Conservation (phyloP, 1,140 invertebrate species). For the Eumaeus atala region DNA sequence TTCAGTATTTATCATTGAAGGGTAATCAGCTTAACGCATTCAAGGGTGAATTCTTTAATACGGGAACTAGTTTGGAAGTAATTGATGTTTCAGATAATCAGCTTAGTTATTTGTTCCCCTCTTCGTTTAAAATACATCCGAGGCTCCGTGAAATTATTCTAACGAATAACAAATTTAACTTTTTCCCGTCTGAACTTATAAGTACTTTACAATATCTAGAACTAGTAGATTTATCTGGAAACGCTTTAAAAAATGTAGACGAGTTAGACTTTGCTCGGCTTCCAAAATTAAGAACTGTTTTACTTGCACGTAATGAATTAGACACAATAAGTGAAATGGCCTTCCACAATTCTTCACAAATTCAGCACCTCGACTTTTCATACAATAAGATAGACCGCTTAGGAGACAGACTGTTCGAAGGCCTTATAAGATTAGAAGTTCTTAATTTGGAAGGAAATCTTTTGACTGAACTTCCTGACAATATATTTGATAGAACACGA, state of each 20-base stretch:
- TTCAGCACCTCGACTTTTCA: conserved; percentile 86
- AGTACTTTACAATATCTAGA: conserved; percentile 83
- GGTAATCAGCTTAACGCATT: conserved; percentile 84
- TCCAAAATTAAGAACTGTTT: conserved; percentile 79
- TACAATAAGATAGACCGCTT: conserved; percentile 84
- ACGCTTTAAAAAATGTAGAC: conserved; percentile 84
- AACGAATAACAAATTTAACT: conserved; percentile 84
- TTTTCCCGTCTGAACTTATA: conserved; percentile 88
- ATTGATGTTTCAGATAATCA: conserved; percentile 85
- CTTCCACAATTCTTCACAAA: conserved; percentile 92
- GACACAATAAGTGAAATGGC: conserved; percentile 88
- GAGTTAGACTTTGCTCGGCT: conserved; percentile 90
- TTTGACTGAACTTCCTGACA: conserved; percentile 83
- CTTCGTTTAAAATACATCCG: conserved; percentile 88
- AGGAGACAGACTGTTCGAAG: conserved; percentile 87
- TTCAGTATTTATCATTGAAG: conserved; percentile 79
- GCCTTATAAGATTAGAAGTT: conserved; percentile 82
- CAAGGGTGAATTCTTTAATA: conserved; percentile 86
- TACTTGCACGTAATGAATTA: conserved; percentile 83
- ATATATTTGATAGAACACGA: conserved; percentile 87
- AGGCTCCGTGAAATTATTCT: conserved; percentile 81
- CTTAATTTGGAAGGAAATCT: conserved; percentile 85
- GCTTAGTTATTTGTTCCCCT: conserved; percentile 85
- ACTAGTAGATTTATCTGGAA: conserved; percentile 83
- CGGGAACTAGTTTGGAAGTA: conserved; percentile 80